phyloP scores from a whole-genome alignment of 2,113 vertebrate species.

The Chrysochloris asiatica region DNA sequence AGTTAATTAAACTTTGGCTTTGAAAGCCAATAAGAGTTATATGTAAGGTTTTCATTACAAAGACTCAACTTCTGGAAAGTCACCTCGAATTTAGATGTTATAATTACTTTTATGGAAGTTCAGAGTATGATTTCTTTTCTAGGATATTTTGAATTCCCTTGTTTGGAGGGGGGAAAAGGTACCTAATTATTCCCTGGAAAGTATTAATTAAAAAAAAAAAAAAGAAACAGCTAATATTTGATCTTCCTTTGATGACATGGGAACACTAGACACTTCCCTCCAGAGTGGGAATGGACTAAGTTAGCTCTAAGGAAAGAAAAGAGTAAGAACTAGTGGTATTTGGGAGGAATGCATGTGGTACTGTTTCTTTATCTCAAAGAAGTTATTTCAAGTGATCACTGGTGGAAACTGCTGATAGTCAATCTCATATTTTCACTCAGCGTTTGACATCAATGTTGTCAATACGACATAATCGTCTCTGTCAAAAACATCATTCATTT shows the following conservation, averaged over 20 bases:
- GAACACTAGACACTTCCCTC: conserved; percentile 76
- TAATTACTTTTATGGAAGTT: conserved; percentile 56
- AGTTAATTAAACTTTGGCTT: conserved; percentile 55
- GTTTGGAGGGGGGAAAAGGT: conserved; percentile 59
- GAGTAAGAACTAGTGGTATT: background rate
- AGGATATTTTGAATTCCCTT: conserved; percentile 63
- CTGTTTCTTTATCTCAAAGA: conserved; percentile 66
- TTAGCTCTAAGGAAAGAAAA: conserved; percentile 45
- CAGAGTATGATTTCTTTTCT: conserved; percentile 74
- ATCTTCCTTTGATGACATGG: conserved; percentile 83
- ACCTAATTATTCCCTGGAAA: conserved; percentile 80
- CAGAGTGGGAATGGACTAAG: conserved; percentile 66
- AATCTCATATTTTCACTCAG: conserved; percentile 70
- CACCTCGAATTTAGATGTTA: conserved; percentile 53
- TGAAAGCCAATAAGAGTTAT: conserved; percentile 30
- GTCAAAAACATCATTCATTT: conserved; percentile 78
- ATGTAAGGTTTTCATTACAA: conserved; percentile 61
- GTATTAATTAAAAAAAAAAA: conserved; percentile 80
- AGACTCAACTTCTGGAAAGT: conserved; percentile 58
- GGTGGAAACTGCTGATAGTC: conserved; percentile 73
- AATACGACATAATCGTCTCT: conserved; percentile 73
- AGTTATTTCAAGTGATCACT: conserved; percentile 72
- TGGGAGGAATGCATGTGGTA: conserved; percentile 34
- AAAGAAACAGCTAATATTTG: conserved; percentile 77
- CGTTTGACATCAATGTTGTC: conserved; percentile 74